These are phyloP conservation scores for Pelagia noctiluca DNA, from an alignment of 30 jellyfish, hydroid and myxozoan species.

Conservation along the genomic window DNA sequence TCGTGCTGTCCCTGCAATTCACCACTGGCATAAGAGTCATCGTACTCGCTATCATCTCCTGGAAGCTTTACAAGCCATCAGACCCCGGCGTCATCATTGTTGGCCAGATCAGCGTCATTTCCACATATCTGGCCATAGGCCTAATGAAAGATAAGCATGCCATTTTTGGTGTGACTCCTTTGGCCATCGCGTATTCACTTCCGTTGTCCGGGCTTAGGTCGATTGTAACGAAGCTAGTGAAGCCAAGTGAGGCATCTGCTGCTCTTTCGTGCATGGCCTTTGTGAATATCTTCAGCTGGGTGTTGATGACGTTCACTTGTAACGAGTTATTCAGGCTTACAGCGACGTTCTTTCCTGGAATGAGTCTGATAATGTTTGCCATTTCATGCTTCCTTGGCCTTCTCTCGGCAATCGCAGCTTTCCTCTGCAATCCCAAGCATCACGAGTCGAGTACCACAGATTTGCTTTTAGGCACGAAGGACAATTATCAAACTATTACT, in stretches of 20 bases:
- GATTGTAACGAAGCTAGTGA: constrained; percentile 44
- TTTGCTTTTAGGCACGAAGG: too few relatives aligned
- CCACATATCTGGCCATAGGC: constrained; percentile 48
- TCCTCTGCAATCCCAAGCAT: too few relatives aligned
- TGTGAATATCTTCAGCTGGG: constrained; percentile 38
- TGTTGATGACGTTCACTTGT: constrained; percentile 56
- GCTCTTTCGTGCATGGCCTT: constrained; percentile 59
- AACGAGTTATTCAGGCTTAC: constrained; percentile 42
- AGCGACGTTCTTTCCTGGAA: constrained; percentile 59
- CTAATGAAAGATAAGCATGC: neutral
- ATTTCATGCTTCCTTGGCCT: too few relatives aligned
- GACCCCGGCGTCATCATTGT: constrained; percentile 36
- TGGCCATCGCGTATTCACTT: constrained; percentile 59
- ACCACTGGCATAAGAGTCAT: constrained; percentile 51
- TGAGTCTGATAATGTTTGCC: constrained; percentile 35
- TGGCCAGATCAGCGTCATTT: constrained; percentile 51
- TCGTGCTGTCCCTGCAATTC: constrained; percentile 31
- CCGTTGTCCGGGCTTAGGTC: constrained; percentile 68
- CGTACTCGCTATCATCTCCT: constrained; percentile 25
- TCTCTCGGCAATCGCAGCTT: too few relatives aligned
- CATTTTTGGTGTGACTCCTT: constrained; percentile 23
- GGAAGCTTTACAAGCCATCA: constrained; percentile 37
- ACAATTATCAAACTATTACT: too few relatives aligned
- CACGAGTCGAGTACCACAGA: too few relatives aligned
- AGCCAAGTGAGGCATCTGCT: constrained; percentile 35